These are phyloP conservation scores for Apodemus agrarius DNA, from an alignment of 2,797 vertebrate genomes.

Conservation along the genomic window DNA sequence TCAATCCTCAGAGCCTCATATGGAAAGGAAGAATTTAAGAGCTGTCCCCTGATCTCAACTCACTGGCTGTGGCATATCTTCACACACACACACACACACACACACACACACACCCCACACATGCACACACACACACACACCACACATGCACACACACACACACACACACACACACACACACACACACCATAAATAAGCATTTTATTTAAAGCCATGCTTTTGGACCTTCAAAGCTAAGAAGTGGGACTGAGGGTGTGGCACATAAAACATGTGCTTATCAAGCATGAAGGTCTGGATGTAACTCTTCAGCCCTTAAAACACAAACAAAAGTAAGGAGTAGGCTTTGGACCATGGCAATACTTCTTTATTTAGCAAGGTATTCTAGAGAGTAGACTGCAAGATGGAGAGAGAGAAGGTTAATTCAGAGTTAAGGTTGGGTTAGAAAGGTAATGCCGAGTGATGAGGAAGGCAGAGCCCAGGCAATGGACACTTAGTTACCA, in stretches of 20 bases:
- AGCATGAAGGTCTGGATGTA: background rate
- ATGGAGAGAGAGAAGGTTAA: background rate
- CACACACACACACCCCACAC: no score
- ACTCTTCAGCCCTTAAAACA: background rate
- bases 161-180: no score
- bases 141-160: no score
- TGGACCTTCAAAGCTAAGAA: background rate
- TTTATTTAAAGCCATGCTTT: constrained; percentile 20
- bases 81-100: no score
- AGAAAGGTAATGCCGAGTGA: no score
- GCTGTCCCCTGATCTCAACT: background rate
- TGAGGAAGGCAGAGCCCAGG: background rate
- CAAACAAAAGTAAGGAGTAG: background rate
- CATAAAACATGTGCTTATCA: background rate
- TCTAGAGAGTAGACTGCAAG: background rate
- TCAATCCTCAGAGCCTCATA: background rate
- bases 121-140: no score
- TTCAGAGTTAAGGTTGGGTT: background rate
- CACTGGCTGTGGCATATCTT: background rate
- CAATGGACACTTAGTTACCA: background rate
- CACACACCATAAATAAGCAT: background rate
- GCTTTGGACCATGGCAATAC: background rate
- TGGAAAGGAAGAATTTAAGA: background rate
- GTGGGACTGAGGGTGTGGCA: background rate
- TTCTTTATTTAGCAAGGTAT: background rate